Base-by-base conservation (phyloP, 2,888 invertebrate genomes). In the Odontocolon sp. region DNA sequence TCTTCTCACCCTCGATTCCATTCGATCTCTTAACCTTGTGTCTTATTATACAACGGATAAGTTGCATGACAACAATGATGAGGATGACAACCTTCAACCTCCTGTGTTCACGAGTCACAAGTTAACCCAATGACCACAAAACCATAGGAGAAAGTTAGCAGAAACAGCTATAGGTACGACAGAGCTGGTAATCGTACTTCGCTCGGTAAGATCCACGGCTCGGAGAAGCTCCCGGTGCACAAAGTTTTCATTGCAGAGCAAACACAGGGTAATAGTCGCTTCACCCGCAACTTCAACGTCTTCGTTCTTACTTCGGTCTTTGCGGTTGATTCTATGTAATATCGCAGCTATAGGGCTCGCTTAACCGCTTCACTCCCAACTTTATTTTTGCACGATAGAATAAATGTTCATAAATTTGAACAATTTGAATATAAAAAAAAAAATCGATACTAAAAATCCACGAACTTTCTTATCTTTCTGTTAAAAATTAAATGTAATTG, bases 31-130 rank as follows among this genome's bases (percentile, higher is more conserved):
- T n/a, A n/a, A n/a, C 56, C 38, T 47, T 38, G 9, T 28, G 64
- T 18, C 56, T 56, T 64, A 72, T 72, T 72, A 72, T 66, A 72
- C 69, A 23, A 50, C 52, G 57, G 47, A 68, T 69, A 76, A 76
- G 71, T 71, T 71, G 54, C 56, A 59, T 76, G 76, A 76, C 76
- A 76, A 76, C 68, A 68, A 77, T 77, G 72, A 77, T 72, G 73
- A 77, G 77, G 68, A 69, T 77, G 77, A 72, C 77, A 69, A 68
- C 57, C 59, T 64, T 64, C 38, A 77, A 77, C 64, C 72, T 72
- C 72, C 72, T 72, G 72, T 31, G n/a, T n/a, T 59, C 67, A 16
- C 67, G 11, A 14, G 52, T 33, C n/a, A 18, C 68, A 45, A 72
- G 57, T 72, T 68, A 72, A 68, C 56, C 64, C 57, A 54, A 59